Base-by-base conservation (phyloP, 2,888 invertebrate species). In the Eupithecia insigniata region DNA sequence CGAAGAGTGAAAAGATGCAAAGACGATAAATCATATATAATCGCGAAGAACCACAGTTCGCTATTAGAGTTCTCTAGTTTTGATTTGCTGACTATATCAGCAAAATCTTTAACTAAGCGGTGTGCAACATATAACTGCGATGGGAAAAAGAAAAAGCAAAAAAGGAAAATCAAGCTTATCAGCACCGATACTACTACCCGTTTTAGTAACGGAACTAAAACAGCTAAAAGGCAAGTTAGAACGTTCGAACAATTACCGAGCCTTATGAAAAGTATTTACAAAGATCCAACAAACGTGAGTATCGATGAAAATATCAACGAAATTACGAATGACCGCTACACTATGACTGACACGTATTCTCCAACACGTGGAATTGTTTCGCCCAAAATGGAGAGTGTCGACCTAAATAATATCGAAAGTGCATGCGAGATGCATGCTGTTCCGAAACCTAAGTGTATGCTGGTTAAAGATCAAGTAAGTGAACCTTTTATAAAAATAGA, bases 81-180 rank as follows among this genome's bases (percentile, higher is more conserved):
- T 58, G 85, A 90, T 78, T 82, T 91, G 55, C 77, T 90, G 5
- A 80, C 82, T 3, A 81, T 90, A 68, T 87, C 90, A n/a, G 87
- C 85, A 0, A 85, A 85, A 72, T 87, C 87, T 22, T 80, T 89
- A 2, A 84, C 84, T 16, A 88, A 85, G 67, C 78, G 81, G 28
- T 86, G 84, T 73, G 80, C 79, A 0, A 87, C 82, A 34, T 85
- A 82, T 62, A 76, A 81, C 7, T 71, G 76, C 22, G 66, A 70
- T 69, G 46, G 68, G 7, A 72, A 67, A 58, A 75, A 55, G 12
- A 78, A 32, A 1, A 78, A 75, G 28, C 55, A 51, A 77, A 74
- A 61, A 62, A 72, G 58, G 72, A 76, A 71, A 77, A 22, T 28
- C 60, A 7, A 70, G 46, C 10, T 12, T 51, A 51, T 51, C 14